Evolutionary conservation across 1,140 invertebrate genomes (phyloP), one percentile per base, ranked within the genome.

Genomic region (Homalodisca vitripennis): DNA sequence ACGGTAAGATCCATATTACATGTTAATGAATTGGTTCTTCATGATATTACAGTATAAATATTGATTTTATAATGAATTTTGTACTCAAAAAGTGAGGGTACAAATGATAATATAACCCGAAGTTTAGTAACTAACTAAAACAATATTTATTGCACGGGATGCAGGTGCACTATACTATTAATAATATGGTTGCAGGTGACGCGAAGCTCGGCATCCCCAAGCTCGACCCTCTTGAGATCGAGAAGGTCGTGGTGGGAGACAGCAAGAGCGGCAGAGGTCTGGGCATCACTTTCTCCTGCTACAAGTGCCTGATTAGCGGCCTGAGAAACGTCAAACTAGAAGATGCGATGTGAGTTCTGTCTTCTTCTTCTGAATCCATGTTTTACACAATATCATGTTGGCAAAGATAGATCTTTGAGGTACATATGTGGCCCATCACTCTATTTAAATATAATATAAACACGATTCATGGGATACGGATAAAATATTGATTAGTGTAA

Each of bases 141-240:
- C n/a, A n/a, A n/a, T n/a, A n/a, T n/a, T n/a, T n/a, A n/a, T n/a
- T n/a, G n/a, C n/a, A n/a, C n/a, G n/a, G 34, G 6, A 17, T 41
- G 6, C 34, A 41, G 34, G 34, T 41, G 34, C 34, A 3, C 48
- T 20, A 14, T n/a, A 51, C 17, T 51, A 3, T 20, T 51, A n/a
- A 10, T 3, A 3, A 47, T 31, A 17, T 65, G 48, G 17, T 29
- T 57, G 55, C 66, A 74, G 74, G 74, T 34, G 74, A 75, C 55
- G 47, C 34, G 13, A 73, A 71, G 63, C 73, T 73, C 46, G 46
- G 72, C 26, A 71, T 75, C 13, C 74, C 74, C 41, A 68, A 65
- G n/a, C 60, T 80, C 3, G 75, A 79, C 27, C 72, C 75, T 6
- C 66, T 79, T 1, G 13, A 63, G 17, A 73, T 80, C 20, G 57